Evolutionary conservation across 2,888 invertebrate genomes (phyloP).

Genomic region (Eledona agricola): DNA sequence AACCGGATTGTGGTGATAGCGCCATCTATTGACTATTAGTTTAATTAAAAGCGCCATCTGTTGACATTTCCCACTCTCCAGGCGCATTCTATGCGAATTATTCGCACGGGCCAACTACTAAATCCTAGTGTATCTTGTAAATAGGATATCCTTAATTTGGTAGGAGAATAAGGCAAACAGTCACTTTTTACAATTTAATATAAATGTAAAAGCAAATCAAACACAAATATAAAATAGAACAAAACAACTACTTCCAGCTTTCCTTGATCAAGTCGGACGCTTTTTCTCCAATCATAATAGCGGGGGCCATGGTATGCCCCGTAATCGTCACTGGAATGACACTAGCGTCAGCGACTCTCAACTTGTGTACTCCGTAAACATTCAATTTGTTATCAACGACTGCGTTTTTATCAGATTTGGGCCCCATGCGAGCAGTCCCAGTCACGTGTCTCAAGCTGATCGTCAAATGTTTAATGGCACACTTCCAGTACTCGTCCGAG

Average conservation of each 20-base stretch:
- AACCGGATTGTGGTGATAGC: too few species aligned
- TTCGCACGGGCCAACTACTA: too few species aligned
- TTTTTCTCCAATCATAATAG: conserved; percentile 69
- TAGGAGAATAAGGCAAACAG: too few species aligned
- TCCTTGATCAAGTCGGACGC: conserved; percentile 65
- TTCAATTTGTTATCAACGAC: conserved; percentile 72
- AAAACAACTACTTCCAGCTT: conserved; percentile 52
- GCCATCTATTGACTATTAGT: too few species aligned
- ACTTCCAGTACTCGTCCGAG: conserved; percentile 77
- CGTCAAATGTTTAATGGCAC: conserved; percentile 64
- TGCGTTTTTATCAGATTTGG: conserved; percentile 66
- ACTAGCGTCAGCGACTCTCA: conserved; percentile 68
- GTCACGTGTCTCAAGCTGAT: conserved; percentile 52
- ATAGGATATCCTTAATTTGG: too few species aligned
- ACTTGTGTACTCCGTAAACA: conserved; percentile 67
- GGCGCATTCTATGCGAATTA: too few species aligned
- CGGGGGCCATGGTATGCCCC: conserved; percentile 66
- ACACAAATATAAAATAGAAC: background rate
- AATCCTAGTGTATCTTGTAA: too few species aligned
- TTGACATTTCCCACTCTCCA: too few species aligned
- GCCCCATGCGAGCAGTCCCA: conserved; percentile 65
- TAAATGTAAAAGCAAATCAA: background rate
- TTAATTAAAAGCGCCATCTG: too few species aligned
- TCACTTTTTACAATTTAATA: too few species aligned
- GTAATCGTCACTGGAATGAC: conserved; percentile 66